phyloP scores from a whole-genome alignment of 2,888 invertebrate species.

The Lomographa bimaculata region DNA sequence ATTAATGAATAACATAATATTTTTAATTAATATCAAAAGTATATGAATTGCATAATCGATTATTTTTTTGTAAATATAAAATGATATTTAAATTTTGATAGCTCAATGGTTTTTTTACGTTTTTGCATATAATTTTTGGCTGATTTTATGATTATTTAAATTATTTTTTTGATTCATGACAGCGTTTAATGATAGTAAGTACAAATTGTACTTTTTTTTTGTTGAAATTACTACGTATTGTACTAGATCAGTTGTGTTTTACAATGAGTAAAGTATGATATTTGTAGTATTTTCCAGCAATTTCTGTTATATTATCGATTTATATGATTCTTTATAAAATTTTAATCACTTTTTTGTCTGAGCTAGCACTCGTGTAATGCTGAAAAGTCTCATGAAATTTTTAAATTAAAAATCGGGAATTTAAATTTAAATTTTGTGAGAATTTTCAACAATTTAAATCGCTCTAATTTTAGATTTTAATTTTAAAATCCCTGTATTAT shows the following conservation, averaged over 20 bases:
- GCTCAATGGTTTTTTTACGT: conserved; percentile 35
- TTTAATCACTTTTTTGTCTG: conserved; percentile 10
- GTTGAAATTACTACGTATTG: conserved; percentile 54
- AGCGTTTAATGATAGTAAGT: conserved; percentile 18
- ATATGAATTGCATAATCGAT: conserved; percentile 31
- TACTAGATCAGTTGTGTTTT: conserved; percentile 59
- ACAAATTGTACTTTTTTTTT: conserved; percentile 18
- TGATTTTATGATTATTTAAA: conserved; percentile 31
- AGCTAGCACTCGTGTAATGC: conserved; percentile 1
- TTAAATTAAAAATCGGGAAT: conserved; percentile 15
- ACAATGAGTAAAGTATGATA: conserved; percentile 65
- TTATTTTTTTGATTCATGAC: conserved; percentile 27
- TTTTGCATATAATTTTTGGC: conserved; percentile 26
- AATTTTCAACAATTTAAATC: conserved; percentile 2
- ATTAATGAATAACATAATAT: conserved; percentile 22
- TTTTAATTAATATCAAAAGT: conserved; percentile 17
- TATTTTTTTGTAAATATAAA: conserved; percentile 36
- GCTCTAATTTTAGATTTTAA: conserved; percentile 37
- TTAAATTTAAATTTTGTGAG: conserved; percentile 7
- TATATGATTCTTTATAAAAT: conserved; percentile 5
- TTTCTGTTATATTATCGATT: conserved; percentile 14
- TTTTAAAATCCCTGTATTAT: conserved; percentile 56
- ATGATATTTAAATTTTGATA: conserved; percentile 29
- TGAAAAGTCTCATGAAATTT: conserved; percentile 12
- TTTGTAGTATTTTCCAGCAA: conserved; percentile 52